Base-by-base conservation (phyloP, 2,797 vertebrate species). In the Paguma larvata region DNA sequence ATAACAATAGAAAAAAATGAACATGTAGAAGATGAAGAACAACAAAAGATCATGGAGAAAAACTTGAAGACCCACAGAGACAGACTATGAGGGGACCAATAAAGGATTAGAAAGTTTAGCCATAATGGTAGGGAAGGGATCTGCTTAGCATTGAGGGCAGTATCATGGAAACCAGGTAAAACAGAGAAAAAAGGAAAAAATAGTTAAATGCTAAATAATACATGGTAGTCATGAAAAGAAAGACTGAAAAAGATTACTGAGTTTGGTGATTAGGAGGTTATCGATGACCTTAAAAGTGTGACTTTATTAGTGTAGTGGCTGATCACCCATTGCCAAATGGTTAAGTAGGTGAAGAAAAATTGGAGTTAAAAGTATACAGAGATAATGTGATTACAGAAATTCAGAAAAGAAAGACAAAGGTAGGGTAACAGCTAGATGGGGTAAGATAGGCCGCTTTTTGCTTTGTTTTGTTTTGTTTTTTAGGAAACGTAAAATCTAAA, bases 381-480 rank as follows among this genome's bases (percentile, higher is more conserved):
- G 46, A 62, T 73, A 92, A 92, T 63, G 53, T 94, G 34, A 56
- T 79, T 79, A 44, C 30, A 85, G 10, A 89, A 63, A 70, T 90
- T 70, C 41, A 75, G 68, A 79, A 95, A 86, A 70, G 21, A 93
- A 83, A 93, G 32, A 63, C 2, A 89, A 51, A 79, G 2, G 9
- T 70, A 56, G 9, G 51, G 78, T 1, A 83, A 34, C 34, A 83
- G 27, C 4, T 92, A 32, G 8, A 92, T 70, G 32, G 83, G 23
- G 1, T 62, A 70, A 53, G 25, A 23, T 38, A 83, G 27, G 14
- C 34, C 4, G 9, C 65, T 59, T 56, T 89, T 46, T 30, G 21
- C 16, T 15, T 79, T 38, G 30, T 75, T 27, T 65, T 48, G 16
- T 13, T 59, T 25, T 46, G 2, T 10, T 67, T 67, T 88, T 68